Conservation (phyloP, 2,113 vertebrate genomes). For the Rana temporaria region DNA sequence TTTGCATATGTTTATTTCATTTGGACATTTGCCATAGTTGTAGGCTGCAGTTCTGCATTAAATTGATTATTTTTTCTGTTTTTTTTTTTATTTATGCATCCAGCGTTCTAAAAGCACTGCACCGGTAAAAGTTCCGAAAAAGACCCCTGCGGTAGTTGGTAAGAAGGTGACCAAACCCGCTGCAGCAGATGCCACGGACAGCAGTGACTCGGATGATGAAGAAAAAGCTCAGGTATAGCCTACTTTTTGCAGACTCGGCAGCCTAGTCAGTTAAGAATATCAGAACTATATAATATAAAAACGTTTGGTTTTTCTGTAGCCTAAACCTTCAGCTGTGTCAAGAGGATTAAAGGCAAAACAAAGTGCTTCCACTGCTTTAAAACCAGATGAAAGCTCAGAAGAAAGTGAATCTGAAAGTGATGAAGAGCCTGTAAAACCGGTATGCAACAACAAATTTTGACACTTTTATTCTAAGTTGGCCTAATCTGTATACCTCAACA, state of each 20-base stretch:
- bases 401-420: background rate
- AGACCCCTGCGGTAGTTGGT: no score
- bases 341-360: background rate
- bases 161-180: background rate
- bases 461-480: no score
- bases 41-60: no score
- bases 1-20: no score
- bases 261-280: background rate
- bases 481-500: no score
- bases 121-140: no score
- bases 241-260: background rate
- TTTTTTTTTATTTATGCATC: no score
- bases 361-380: background rate
- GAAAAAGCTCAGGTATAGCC: background rate
- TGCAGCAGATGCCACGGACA: background rate
- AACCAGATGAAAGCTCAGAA: background rate
- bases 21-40: no score
- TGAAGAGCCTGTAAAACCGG: background rate
- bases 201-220: background rate
- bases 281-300: no score
- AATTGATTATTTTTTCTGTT: no score
- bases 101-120: no score
- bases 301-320: background rate
- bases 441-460: background rate
- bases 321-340: background rate